Base-by-base conservation (phyloP, 2,797 vertebrate genomes). In the Aphelocoma californica region DNA sequence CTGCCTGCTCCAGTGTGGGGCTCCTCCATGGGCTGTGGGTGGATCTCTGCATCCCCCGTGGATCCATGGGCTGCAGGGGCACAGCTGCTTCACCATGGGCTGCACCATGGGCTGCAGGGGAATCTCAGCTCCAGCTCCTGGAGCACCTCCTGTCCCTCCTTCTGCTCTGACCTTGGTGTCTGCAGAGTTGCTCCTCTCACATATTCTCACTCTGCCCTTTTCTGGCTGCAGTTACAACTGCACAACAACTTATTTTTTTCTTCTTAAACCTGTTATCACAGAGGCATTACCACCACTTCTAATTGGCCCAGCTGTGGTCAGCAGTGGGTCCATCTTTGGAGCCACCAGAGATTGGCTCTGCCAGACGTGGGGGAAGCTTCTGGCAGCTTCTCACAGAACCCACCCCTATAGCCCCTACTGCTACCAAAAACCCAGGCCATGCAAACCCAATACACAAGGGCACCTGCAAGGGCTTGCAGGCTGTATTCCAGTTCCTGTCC, bases 1-100 rank as follows among this genome's bases (percentile, higher is more conserved):
- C 51, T 9, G 3, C 10, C 26, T 38, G 42, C 51, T 18, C 3
- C 7, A 5, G 18, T 10, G 14, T 3, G 11, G 23, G 42, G 12
- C 18, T n/a, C 12, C 14, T 57, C 18, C 6, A 2, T 0, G 3
- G 29, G 19, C 29, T 67, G 34, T 0, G 0, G 15, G 19, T 47
- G 31, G 24, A 23, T 40, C 53, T 48, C 29, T 80, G 53, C 64
- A 34, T 50, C 31, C 44, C 13, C 31, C 18, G 4, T 19, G 51
- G 18, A 31, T 7, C 36, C 16, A 5, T 7, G 44, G 12, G 34
- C 44, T 48, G 53, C 44, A 32, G 18, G 61, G n/a, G 29, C 51
- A 57, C n/a, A 40, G 53, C 64, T 81, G 24, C 64, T 3, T 40
- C 53, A 28, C 53, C 18, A 7, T 5, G 18, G 23, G 3, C 62